These are phyloP conservation scores for Hymenochirus boettgeri DNA, from an alignment of 2,113 vertebrate genomes.

Conservation along the genomic window DNA sequence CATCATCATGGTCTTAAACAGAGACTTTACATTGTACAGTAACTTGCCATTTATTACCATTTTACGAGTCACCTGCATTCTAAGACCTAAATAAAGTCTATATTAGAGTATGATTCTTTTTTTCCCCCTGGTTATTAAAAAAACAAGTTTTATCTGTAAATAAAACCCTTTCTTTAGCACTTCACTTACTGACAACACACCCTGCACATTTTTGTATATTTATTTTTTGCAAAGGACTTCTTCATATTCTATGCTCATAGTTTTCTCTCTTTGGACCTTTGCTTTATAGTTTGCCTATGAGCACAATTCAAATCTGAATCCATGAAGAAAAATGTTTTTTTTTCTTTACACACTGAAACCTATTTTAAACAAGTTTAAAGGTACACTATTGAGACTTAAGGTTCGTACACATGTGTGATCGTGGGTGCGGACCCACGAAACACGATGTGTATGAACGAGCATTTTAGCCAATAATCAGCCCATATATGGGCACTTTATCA, in stretches of 20 bases:
- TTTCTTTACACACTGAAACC: conserved; percentile 28
- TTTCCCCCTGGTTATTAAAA: conserved; percentile 26
- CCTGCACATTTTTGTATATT: conserved; percentile 16
- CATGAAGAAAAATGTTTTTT: no score
- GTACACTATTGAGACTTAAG: no score
- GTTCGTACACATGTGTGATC: no score
- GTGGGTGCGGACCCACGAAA: no score
- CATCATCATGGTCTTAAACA: no score
- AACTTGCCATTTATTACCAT: background rate
- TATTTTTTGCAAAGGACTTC: conserved; percentile 29
- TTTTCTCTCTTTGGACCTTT: conserved; percentile 19
- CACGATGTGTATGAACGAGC: no score
- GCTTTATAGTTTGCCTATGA: conserved; percentile 20
- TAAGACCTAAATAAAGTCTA: conserved; percentile 32
- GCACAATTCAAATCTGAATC: conserved; percentile 25
- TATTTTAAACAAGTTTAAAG: no score
- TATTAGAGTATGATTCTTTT: conserved; percentile 21
- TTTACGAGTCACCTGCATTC: conserved; percentile 24
- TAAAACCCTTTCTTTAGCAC: conserved; percentile 37
- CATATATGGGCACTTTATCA: no score
- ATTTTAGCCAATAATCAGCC: no score
- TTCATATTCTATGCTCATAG: conserved; percentile 20
- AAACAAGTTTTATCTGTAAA: conserved; percentile 32
- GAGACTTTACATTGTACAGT: no score
- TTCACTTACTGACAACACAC: conserved; percentile 29